Evolutionary conservation across 2,888 invertebrate species (phyloP), one percentile per base, ranked within the genome.

Genomic region (Nomada flava): DNA sequence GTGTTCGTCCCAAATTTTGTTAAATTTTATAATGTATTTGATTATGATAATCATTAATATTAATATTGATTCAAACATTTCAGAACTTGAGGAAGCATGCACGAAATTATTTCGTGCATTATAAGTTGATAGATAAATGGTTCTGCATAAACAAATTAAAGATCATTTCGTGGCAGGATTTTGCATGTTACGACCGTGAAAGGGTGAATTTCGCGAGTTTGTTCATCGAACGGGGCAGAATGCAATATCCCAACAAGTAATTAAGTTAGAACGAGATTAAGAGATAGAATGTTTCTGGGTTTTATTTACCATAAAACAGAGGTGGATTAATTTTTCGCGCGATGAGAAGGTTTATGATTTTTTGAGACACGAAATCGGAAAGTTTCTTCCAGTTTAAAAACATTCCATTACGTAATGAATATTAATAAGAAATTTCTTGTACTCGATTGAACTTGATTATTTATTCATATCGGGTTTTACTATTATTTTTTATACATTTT

Each of bases 221-320:
- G 76, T 71, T 62, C 64, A 26, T 64, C 60, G 71, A 79, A 70
- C 68, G 60, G 18, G 42, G 55, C 52, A 72, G 79, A 65, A 78
- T 81, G 82, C 67, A 83, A 72, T 76, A 78, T 68, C 72, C 79
- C 67, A 82, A 82, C 57, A 63, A 63, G 79, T 86, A 86, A 87
- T 87, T 79, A 72, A 81, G 77, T 87, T 84, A 70, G 69, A 65
- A 42, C 71, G 62, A 81, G 81, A 86, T 88, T 81, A 84, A 86
- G 74, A 81, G 84, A 84, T 87, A 76, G 82, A 84, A 72, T 76
- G 82, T 88, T 81, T 74, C 73, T 62, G 29, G 71, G 65, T 81
- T 88, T 86, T 84, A 87, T 84, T 77, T 73, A 86, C 75, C 87
- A 78, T 81, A 84, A 82, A 87, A 72, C 73, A 59, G 55, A 44